Evolutionary conservation across 2,113 vertebrate species (phyloP).

Genomic region (Bos javanicus): DNA sequence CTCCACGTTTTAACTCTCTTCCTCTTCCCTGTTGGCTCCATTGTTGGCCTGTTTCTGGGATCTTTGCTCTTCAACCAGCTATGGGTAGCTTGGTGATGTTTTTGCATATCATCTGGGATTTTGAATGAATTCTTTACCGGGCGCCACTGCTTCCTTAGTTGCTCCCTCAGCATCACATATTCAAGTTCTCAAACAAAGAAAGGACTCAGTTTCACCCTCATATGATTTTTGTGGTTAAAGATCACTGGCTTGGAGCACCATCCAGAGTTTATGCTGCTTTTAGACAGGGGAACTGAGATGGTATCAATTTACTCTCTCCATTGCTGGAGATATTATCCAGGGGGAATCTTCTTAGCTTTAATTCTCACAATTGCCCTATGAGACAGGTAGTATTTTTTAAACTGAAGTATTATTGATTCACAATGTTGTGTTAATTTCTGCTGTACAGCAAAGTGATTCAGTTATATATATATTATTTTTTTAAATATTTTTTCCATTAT

Average conservation of each 20-base stretch:
- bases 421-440: neutral
- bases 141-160: neutral
- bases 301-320: rapidly evolving
- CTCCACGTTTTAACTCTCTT: neutral
- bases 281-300: neutral
- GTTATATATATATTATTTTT: neutral
- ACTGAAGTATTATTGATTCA: neutral
- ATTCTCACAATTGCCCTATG: neutral
- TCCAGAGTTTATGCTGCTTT: neutral
- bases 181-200: neutral
- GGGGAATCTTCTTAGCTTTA: neutral
- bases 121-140: neutral
- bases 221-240: neutral
- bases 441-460: neutral
- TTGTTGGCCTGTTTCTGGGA: neutral
- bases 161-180: neutral
- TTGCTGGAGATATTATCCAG: neutral
- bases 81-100: neutral
- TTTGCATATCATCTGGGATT: neutral
- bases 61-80: neutral
- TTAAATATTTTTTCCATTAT: neutral
- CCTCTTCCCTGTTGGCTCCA: neutral
- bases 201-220: neutral
- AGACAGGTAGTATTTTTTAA: neutral
- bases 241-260: neutral